These are phyloP conservation scores for Scaptomyza graminum DNA, from an alignment of 1,140 invertebrate genomes.

Conservation along the genomic window DNA sequence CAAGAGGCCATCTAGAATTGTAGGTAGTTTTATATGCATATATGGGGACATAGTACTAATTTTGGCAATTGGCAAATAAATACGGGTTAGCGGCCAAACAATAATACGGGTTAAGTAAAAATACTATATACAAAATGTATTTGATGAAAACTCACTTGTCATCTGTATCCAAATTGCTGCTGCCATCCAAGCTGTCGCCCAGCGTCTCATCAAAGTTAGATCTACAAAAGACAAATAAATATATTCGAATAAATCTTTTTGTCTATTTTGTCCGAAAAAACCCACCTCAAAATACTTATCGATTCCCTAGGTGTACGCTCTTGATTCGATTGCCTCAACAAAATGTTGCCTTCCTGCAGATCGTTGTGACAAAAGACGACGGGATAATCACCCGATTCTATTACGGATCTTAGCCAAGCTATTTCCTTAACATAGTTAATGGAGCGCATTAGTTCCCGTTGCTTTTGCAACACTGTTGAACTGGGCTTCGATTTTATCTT, in stretches of 20 bases:
- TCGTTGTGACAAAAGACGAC: conserved; percentile 99
- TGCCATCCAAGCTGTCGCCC: conserved; percentile 69
- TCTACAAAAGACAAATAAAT: conserved; percentile 20
- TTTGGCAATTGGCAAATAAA: conserved; percentile 48
- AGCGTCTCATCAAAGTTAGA: conserved; percentile 70
- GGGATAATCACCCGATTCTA: conserved; percentile 88
- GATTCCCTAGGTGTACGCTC: conserved; percentile 51
- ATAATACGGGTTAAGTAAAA: conserved; percentile 40
- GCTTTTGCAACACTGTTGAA: conserved; percentile 58
- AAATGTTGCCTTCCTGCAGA: conserved; percentile 94
- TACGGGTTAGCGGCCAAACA: conserved; percentile 58
- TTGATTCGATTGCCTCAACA: conserved; percentile 52
- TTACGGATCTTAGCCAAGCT: conserved; percentile 87
- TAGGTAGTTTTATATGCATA: conserved; percentile 67
- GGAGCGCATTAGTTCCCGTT: conserved; percentile 62
- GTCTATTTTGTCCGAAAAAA: neutral
- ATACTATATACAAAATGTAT: neutral
- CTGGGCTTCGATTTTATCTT: conserved; percentile 62
- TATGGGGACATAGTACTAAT: conserved; percentile 28
- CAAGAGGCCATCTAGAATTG: conserved; percentile 64
- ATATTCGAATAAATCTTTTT: neutral
- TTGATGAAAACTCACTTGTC: conserved; percentile 52
- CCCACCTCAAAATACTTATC: conserved; percentile 59
- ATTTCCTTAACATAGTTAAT: conserved; percentile 87
- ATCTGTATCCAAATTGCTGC: conserved; percentile 66